Evolutionary conservation across 35 echinoderm and acorn worm genomes (phyloP).

Genomic region (Hemicentrotus pulcherrimus): DNA sequence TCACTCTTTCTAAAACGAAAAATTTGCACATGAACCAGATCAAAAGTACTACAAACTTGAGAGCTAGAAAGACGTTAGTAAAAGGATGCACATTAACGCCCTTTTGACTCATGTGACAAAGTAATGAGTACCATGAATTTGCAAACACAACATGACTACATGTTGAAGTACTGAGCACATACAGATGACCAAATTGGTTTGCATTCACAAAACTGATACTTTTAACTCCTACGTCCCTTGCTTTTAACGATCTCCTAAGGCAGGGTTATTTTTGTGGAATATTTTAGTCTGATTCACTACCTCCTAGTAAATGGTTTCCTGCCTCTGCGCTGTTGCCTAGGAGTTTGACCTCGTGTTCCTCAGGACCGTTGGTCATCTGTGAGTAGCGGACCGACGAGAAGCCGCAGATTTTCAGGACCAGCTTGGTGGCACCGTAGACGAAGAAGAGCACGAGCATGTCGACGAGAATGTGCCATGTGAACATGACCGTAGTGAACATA

Average conservation of each 20-base stretch:
- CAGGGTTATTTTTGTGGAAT: not conserved
- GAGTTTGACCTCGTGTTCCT: slow-evolving; percentile 75
- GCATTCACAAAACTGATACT: not conserved
- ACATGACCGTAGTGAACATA: slow-evolving; percentile 77
- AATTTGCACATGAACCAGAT: not conserved
- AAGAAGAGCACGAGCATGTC: slow-evolving; percentile 77
- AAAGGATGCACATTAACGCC: too few species aligned
- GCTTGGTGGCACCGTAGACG: slow-evolving; percentile 60
- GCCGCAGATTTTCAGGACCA: slow-evolving; percentile 61
- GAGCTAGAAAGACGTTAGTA: too few species aligned
- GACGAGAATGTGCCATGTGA: slow-evolving; percentile 83
- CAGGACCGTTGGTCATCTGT: slow-evolving; percentile 58
- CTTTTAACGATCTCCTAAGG: too few species aligned
- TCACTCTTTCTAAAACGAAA: not conserved
- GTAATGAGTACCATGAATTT: not conserved
- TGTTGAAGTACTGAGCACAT: not conserved
- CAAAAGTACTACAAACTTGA: not conserved
- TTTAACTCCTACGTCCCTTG: not conserved
- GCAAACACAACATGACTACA: not conserved
- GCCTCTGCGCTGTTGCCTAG: slow-evolving; percentile 50
- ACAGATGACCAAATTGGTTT: not conserved
- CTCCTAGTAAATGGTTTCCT: slow-evolving; percentile 10
- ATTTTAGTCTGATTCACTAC: slow-evolving; percentile 18
- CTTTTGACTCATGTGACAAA: too few species aligned
- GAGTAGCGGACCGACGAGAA: slow-evolving; percentile 58